Conservation (phyloP, 2,113 vertebrate genomes). For the Eonycteris spelaea region DNA sequence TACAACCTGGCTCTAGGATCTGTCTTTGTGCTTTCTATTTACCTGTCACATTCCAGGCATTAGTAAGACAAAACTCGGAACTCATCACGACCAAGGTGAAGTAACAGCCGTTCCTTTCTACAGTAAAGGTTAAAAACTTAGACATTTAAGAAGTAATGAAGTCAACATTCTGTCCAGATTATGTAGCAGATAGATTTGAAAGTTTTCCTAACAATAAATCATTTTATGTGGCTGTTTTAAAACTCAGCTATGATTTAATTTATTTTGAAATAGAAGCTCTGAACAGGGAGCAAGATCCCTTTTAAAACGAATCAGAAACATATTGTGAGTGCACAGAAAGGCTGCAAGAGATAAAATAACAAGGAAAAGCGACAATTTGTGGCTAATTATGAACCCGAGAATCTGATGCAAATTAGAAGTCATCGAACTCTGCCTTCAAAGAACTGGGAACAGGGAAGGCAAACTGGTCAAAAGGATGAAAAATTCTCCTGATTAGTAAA, state of each 20-base stretch:
- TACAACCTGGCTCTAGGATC: constrained; percentile 19
- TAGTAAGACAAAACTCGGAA: neutral
- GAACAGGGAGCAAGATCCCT: neutral
- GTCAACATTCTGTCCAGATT: neutral
- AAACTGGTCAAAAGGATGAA: neutral
- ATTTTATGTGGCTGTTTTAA: neutral
- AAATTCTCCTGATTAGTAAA: neutral
- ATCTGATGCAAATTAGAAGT: neutral
- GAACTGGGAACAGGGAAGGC: neutral
- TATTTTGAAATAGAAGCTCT: constrained; percentile 28
- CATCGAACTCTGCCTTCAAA: neutral
- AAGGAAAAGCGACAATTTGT: neutral
- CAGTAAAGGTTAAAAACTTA: neutral
- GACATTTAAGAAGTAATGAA: constrained; percentile 14
- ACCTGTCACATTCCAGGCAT: neutral
- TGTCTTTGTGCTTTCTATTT: constrained; percentile 32
- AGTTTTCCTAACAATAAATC: neutral
- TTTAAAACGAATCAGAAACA: constrained; percentile 45
- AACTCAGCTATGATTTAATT: neutral
- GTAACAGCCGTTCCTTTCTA: neutral
- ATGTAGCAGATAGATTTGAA: neutral
- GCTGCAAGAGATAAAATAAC: neutral
- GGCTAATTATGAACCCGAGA: neutral
- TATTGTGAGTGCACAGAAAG: neutral
- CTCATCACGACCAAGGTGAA: neutral